Evolutionary conservation across 2,797 vertebrate species (phyloP).

Genomic region (Rhyacichthys aspro): DNA sequence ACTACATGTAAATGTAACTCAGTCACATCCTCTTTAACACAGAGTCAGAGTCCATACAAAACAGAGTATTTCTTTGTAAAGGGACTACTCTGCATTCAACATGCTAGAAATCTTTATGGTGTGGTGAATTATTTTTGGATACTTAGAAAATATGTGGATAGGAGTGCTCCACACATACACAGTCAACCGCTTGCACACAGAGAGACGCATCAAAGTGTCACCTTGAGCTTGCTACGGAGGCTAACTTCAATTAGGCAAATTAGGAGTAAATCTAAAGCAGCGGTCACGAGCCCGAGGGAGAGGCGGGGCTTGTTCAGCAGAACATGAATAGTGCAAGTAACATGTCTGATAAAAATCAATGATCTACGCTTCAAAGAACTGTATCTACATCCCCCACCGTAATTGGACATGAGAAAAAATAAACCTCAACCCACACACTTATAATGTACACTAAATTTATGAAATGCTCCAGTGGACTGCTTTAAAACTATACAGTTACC

Average conservation of each 20-base stretch:
- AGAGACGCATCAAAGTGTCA: conserved; percentile 60
- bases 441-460: conserved; percentile 5
- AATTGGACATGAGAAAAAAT: conserved; percentile 36
- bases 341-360: conserved; percentile 66
- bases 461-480: conserved; percentile 12
- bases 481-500: conserved; percentile 9
- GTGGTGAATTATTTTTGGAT: conserved; percentile 44
- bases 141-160: conserved; percentile 34
- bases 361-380: conserved; percentile 53
- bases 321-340: conserved; percentile 41
- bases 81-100: neutral
- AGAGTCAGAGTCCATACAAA: neutral
- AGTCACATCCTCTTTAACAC: neutral
- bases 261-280: conserved; percentile 69
- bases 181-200: conserved; percentile 20
- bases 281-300: conserved; percentile 48
- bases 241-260: conserved; percentile 80
- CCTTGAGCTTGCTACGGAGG: conserved; percentile 71
- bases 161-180: conserved; percentile 11
- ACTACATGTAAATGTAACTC: neutral
- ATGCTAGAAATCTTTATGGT: conserved; percentile 19
- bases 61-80: neutral
- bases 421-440: neutral
- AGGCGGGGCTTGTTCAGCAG: conserved; percentile 56
- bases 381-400: conserved; percentile 41